Conservation (phyloP, 2,113 vertebrate species). For the Pithys albifrons region DNA sequence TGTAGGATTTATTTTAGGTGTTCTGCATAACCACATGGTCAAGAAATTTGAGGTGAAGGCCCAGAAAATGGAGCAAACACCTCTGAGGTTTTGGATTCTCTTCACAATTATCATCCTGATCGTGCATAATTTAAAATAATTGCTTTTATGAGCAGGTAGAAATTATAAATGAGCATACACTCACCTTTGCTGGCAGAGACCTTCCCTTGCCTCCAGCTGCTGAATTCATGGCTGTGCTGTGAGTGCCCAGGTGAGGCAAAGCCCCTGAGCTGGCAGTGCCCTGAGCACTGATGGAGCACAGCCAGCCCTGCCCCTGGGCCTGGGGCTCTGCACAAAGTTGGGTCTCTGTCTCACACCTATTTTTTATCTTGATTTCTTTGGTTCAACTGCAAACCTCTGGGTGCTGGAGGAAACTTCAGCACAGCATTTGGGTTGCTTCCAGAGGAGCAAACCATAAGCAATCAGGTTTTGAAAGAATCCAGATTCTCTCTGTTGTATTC, state of each 20-base stretch:
- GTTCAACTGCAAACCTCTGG: neutral
- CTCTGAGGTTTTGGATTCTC: neutral
- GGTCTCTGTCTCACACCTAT: rapidly evolving
- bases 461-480: neutral
- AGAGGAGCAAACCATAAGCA: neutral
- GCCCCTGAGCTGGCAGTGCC: neutral
- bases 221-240: neutral
- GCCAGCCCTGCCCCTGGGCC: neutral
- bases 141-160: neutral
- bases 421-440: neutral
- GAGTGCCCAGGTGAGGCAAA: neutral
- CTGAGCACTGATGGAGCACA: neutral
- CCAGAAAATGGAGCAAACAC: neutral
- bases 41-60: neutral
- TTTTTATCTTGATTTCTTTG: neutral
- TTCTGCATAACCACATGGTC: neutral
- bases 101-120: neutral
- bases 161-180: neutral
- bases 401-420: neutral
- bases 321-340: neutral
- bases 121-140: neutral
- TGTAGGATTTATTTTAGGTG: neutral
- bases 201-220: neutral
- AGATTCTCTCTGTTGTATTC: neutral
- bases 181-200: neutral